phyloP scores from a whole-genome alignment of 2,888 invertebrate genomes.

The Megamerina dolium region DNA sequence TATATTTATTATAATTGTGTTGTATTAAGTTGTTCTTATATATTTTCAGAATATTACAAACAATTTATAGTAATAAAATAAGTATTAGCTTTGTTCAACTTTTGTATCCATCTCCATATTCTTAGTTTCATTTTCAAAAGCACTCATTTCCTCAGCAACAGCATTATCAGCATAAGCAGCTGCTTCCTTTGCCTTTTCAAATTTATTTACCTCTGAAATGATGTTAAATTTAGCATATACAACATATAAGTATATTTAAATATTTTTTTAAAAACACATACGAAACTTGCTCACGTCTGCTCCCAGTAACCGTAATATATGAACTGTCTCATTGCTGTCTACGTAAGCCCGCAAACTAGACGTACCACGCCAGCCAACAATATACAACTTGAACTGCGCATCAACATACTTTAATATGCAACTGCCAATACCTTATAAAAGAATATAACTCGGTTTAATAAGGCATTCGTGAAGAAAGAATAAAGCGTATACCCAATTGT shows the following conservation, averaged over 20 bases:
- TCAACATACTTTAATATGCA: conserved; percentile 66
- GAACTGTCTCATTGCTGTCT: conserved; percentile 75
- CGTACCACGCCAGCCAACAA: conserved; percentile 90
- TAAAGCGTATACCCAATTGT: conserved; percentile 67
- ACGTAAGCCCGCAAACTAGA: conserved; percentile 84
- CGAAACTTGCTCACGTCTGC: conserved; percentile 82
- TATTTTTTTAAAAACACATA: conserved; percentile 42
- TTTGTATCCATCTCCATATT: too few relatives aligned
- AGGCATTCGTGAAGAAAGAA: too few relatives aligned
- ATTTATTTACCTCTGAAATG: conserved; percentile 51
- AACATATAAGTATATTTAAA: not conserved
- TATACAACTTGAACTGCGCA: conserved; percentile 55
- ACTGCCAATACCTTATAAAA: conserved; percentile 57
- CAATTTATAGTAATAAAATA: too few relatives aligned
- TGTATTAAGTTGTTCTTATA: too few relatives aligned
- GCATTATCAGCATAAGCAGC: conserved; percentile 25
- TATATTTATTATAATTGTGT: too few relatives aligned
- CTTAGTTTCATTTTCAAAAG: too few relatives aligned
- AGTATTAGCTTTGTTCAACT: too few relatives aligned
- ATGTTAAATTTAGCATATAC: not conserved
- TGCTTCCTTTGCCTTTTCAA: conserved; percentile 56
- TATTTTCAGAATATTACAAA: too few relatives aligned
- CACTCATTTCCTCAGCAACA: conserved; percentile 3
- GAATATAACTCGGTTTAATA: not conserved
- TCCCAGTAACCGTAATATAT: conserved; percentile 78